Percentiles rank a stretch among this genome's conserved stretches.
Conservation (phyloP, 2,797 vertebrate species). For the Pantherophis alleghaniensis region DNA sequence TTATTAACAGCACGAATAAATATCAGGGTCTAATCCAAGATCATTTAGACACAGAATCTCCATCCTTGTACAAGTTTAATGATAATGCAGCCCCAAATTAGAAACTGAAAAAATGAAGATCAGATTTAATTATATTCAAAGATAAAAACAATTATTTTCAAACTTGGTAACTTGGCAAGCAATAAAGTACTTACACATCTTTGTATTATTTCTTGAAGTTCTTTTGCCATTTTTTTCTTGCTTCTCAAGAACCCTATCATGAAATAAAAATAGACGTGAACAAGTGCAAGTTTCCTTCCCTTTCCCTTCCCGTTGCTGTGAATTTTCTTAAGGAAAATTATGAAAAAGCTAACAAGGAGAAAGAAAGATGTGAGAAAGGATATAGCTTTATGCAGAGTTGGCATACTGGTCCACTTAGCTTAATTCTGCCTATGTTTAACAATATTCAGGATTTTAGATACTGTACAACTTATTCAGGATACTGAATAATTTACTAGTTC, state of each 20-base stretch:
- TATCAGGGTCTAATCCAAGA: neutral
- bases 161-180: constrained; percentile 4
- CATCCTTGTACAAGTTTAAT: neutral
- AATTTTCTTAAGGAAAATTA: neutral
- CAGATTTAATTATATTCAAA: neutral
- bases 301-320: neutral
- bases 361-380: neutral
- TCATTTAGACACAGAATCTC: neutral
- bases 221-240: constrained; percentile 82
- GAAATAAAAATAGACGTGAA: constrained; percentile 3
- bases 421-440: neutral
- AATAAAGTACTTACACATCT: constrained; percentile 87
- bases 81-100: neutral
- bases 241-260: constrained; percentile 48
- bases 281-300: neutral
- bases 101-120: neutral
- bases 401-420: neutral
- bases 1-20: neutral
- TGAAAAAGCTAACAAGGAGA: neutral
- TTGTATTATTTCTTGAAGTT: constrained; percentile 88
- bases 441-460: neutral
- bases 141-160: neutral
- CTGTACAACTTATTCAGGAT: neutral
- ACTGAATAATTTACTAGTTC: neutral
- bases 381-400: neutral